A percentile compares a stretch with the other conserved stretches of the same genome.
phyloP scores from a whole-genome alignment of 1,140 invertebrate species.

The Bombyx mandarina region DNA sequence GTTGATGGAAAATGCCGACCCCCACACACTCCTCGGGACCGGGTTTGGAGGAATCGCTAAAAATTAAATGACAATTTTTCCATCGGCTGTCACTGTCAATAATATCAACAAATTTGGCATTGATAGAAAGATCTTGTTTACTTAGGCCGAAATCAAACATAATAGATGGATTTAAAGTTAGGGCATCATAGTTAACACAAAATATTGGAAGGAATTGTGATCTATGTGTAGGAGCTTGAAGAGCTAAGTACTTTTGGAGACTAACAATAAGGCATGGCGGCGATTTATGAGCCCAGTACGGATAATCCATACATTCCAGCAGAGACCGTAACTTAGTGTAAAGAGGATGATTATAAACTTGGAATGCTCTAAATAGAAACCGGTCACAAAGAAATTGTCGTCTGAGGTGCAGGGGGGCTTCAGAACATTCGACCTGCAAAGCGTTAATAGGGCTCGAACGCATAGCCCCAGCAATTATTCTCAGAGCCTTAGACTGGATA shows the following conservation, averaged over 20 bases:
- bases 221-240: background rate
- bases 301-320: background rate
- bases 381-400: conserved; percentile 19
- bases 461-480: too few relatives aligned
- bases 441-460: too few relatives aligned
- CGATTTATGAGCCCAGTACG: background rate
- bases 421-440: background rate
- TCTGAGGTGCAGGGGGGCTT: conserved; percentile 17
- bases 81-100: too few relatives aligned
- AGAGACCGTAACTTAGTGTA: background rate
- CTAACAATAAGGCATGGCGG: background rate
- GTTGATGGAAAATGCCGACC: background rate
- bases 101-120: too few relatives aligned
- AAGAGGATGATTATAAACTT: conserved; percentile 11
- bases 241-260: background rate
- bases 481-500: too few relatives aligned
- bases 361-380: conserved; percentile 12
- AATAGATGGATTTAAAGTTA: background rate
- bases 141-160: conserved; percentile 5
- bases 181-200: background rate
- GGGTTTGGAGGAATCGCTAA: background rate
- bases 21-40: background rate
- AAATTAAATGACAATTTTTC: too few relatives aligned
- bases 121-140: too few relatives aligned
- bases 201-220: background rate